phyloP scores from a whole-genome alignment of 2,888 invertebrate species.

The Hirudinaria manillensis region DNA sequence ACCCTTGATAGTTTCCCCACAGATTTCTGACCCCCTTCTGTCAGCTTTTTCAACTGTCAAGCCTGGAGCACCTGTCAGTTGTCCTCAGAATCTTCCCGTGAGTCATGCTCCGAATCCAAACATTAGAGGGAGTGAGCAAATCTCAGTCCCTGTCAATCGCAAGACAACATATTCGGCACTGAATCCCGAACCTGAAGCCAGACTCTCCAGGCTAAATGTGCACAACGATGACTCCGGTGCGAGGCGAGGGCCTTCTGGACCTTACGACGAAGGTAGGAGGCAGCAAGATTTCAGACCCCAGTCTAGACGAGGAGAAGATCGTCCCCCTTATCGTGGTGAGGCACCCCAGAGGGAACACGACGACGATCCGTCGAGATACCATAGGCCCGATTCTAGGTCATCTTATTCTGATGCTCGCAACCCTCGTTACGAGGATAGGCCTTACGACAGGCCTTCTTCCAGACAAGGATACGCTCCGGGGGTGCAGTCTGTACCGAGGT shows the following conservation, averaged over 20 bases:
- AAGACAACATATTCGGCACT: not conserved
- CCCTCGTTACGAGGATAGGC: no score
- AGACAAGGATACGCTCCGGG: not conserved
- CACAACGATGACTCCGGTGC: no score
- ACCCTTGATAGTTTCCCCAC: not conserved
- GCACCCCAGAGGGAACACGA: no score
- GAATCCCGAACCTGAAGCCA: not conserved
- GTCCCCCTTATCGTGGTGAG: no score
- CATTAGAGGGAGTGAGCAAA: no score
- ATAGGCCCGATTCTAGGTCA: no score
- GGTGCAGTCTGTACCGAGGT: not conserved
- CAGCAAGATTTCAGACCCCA: no score
- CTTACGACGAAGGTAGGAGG: no score
- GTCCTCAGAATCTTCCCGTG: not conserved
- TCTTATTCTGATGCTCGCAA: no score
- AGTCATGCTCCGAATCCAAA: not conserved
- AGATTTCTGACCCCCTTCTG: conserved; percentile 1
- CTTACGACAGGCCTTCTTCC: not conserved
- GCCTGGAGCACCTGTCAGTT: not conserved
- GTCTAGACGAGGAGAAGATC: not conserved
- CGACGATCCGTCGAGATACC: no score
- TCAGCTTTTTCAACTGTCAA: conserved; percentile 22
- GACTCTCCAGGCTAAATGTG: no score
- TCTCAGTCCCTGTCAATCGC: not conserved
- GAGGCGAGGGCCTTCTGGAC: no score